These are phyloP conservation scores for Poeciliopsis paucimaculata DNA, from an alignment of 2,797 vertebrate species.

Conservation along the genomic window DNA sequence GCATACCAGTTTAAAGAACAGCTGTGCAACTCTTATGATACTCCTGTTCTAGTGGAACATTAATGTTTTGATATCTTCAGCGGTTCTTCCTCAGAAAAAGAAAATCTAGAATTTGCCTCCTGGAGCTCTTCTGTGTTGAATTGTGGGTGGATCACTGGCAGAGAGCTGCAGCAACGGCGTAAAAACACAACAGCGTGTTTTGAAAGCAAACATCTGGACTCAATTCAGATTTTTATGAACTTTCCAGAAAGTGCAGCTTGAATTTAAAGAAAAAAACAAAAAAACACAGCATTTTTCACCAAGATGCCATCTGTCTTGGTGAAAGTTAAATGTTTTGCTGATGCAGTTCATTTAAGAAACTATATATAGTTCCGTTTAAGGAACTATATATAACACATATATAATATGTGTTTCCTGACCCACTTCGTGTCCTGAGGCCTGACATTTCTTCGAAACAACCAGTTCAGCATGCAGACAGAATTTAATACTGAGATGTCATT, in stretches of 20 bases:
- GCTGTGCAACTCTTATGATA: not conserved
- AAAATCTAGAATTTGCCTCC: not conserved
- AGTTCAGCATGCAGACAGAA: not conserved
- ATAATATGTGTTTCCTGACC: not conserved
- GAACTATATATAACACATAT: too few species aligned
- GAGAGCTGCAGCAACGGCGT: not conserved
- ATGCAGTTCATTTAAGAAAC: not conserved
- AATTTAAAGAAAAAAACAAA: not conserved
- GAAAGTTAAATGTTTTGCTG: not conserved
- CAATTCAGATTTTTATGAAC: conserved; percentile 1
- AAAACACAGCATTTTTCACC: not conserved
- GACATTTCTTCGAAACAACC: not conserved
- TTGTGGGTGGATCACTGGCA: not conserved
- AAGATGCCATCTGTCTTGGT: not conserved
- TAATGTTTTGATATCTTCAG: not conserved
- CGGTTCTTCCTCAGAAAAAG: not conserved
- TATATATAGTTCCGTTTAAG: too few species aligned
- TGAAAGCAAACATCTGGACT: conserved; percentile 8
- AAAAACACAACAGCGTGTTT: not conserved
- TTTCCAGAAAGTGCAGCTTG: not conserved
- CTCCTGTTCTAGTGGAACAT: not conserved
- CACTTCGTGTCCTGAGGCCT: not conserved
- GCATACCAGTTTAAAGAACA: not conserved
- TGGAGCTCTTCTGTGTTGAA: not conserved
- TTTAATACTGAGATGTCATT: not conserved